Conservation (phyloP, 2,113 vertebrate genomes). For the Podilymbus podiceps region DNA sequence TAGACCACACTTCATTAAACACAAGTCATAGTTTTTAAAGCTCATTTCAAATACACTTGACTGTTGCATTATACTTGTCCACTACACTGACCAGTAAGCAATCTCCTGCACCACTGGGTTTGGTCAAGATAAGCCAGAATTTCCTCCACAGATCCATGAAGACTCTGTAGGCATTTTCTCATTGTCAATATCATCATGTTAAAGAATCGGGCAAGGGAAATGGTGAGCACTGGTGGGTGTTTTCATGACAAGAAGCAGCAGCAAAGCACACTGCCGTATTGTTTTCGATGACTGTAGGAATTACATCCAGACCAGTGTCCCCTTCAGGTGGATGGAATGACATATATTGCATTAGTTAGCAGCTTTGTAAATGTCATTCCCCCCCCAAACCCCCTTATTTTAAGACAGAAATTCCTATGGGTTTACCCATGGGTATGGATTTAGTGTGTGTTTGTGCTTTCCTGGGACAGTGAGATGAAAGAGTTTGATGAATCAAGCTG, state of each 20-base stretch:
- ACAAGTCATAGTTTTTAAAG: background rate
- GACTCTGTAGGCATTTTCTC: background rate
- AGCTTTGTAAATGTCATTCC: background rate
- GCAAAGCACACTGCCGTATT: background rate
- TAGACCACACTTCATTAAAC: background rate
- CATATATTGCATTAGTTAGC: background rate
- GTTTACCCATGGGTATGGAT: background rate
- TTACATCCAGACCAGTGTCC: background rate
- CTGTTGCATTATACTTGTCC: background rate
- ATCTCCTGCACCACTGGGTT: background rate
- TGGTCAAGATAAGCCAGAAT: background rate
- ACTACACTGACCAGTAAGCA: background rate
- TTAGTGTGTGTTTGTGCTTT: background rate
- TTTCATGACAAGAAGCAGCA: background rate
- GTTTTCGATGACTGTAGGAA: background rate
- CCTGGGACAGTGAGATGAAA: background rate
- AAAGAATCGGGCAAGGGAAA: background rate
- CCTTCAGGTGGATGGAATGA: background rate
- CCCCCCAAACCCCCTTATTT: background rate
- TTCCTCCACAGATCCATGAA: background rate
- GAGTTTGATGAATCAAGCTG: background rate
- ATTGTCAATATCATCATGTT: background rate
- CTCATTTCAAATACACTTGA: background rate
- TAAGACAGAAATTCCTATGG: background rate
- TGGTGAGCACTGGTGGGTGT: fast-evolving